These are phyloP conservation scores for Decapterus maruadsi DNA, from an alignment of 2,797 vertebrate genomes.

Conservation along the genomic window DNA sequence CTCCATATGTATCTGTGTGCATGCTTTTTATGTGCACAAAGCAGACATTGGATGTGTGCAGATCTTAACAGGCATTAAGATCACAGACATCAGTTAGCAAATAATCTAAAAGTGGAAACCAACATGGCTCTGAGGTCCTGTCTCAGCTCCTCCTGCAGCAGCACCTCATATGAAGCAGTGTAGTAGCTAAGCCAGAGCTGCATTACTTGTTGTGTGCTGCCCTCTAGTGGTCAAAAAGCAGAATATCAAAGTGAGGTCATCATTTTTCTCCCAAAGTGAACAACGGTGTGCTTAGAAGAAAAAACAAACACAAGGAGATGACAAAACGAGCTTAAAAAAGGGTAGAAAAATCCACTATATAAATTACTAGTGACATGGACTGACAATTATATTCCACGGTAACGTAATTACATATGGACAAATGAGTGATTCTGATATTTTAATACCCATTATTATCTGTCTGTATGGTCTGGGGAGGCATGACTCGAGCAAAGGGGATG, in stretches of 20 bases:
- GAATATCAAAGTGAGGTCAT: slow-evolving; percentile 6
- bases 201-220: slow-evolving; percentile 61
- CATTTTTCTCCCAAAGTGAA: background rate
- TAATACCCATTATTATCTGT: no score
- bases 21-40: background rate
- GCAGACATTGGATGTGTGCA: background rate
- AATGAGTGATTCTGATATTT: background rate
- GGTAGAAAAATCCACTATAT: background rate
- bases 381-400: background rate
- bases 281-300: no score
- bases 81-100: slow-evolving; percentile 14
- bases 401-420: background rate
- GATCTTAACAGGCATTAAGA: background rate
- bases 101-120: slow-evolving; percentile 33
- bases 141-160: slow-evolving; percentile 32
- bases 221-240: slow-evolving; percentile 59
- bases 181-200: background rate
- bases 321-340: background rate
- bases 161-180: slow-evolving; percentile 11
- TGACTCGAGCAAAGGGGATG: no score
- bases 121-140: slow-evolving; percentile 33
- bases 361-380: background rate
- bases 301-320: background rate
- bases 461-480: no score
- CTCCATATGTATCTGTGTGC: background rate